Base-by-base conservation (phyloP, 64 coral and sea anemone genomes). In the Actinia equina region DNA sequence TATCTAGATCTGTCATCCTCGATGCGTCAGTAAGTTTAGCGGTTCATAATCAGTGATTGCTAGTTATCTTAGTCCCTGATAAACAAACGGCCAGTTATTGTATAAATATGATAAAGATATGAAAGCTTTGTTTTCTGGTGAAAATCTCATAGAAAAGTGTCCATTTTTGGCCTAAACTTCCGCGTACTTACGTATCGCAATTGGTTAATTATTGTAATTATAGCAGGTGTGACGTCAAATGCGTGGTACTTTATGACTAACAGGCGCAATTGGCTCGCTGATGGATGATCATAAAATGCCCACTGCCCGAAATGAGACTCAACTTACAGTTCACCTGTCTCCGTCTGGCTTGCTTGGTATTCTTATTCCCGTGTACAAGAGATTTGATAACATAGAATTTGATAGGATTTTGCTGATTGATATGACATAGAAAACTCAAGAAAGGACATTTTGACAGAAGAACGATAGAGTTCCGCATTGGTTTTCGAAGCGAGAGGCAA, bases 391-490 rank as follows among this genome's bases (percentile, higher is more conserved):
- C 23, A 5, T 71, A 12, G n/a, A 25, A 30, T 27, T 10, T 71
- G 62, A 74, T 74, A 74, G 69, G 69, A 74, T 74, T 74, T 30
- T 26, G 69, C 69, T 41, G 69, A 74, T 14, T 74, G 26, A 74
- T 13, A 74, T 30, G 69, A 74, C 69, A 42, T 30, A 74, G 69
- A 74, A 74, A 41, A 30, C 69, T 74, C 69, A 74, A 74, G 69
- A 74, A 74, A 25, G 69, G 25, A 74, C 30, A 37, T 37, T 74
- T 41, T 74, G 69, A 74, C 23, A 74, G 4, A 41, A 57, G 11
- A 14, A 74, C 25, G 69, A 74, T 30, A 74, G 69, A 74, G 69
- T 74, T 74, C 69, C 69, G 69, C 69, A 74, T 74, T 74, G 69
- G 22, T 14, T 74, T 74, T 74, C 25, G 10, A 37, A 74, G 25